Percentiles rank a stretch among this genome's conserved stretches.
Evolutionary conservation across 2,113 vertebrate species (phyloP).

Genomic region (Anhinga anhinga): DNA sequence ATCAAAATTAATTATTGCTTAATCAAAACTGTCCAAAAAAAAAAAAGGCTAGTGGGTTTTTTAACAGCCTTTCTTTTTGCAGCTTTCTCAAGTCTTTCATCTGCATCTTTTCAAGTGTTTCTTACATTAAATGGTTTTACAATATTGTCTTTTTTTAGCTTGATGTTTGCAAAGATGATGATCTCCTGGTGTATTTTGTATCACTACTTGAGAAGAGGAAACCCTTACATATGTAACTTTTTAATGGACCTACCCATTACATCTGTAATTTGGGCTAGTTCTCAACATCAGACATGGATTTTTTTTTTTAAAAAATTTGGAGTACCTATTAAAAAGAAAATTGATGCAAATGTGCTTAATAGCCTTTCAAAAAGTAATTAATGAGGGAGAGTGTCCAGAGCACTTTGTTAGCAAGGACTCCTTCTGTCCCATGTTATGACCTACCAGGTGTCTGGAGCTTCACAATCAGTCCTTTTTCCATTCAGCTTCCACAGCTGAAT

Average conservation of each 20-base stretch:
- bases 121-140: neutral
- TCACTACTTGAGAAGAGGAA: neutral
- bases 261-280: neutral
- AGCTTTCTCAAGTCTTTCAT: neutral
- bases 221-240: neutral
- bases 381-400: neutral
- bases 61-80: neutral
- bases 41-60: neutral
- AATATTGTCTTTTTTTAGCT: neutral
- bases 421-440: neutral
- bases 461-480: neutral
- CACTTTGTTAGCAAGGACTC: neutral
- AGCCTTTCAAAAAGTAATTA: neutral
- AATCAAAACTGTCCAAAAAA: neutral
- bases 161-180: neutral
- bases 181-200: neutral
- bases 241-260: neutral
- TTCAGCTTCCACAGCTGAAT: neutral
- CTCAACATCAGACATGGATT: neutral
- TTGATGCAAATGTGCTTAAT: neutral
- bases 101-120: neutral
- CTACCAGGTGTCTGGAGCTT: neutral
- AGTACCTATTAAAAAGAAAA: neutral
- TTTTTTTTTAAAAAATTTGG: neutral
- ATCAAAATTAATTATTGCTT: neutral